These are phyloP conservation scores for Ectobius pallidus DNA, from an alignment of 2,888 invertebrate genomes.

Conservation along the genomic window DNA sequence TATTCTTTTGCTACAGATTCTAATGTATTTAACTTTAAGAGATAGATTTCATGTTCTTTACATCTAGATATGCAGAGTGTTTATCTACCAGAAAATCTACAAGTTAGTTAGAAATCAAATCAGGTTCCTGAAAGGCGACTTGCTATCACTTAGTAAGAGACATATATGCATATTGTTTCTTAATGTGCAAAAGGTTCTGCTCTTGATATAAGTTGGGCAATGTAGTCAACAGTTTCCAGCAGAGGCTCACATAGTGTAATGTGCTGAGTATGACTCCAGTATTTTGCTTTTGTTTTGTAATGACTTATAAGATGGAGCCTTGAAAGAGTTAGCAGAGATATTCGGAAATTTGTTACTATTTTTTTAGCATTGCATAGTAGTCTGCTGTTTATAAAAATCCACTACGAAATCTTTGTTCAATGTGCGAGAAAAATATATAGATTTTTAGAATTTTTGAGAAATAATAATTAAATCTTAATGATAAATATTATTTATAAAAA, in stretches of 20 bases:
- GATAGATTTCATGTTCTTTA: no score
- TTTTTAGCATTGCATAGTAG: slow-evolving; percentile 1
- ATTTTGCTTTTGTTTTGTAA: background rate
- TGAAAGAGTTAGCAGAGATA: slow-evolving; percentile 14
- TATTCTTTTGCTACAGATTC: no score
- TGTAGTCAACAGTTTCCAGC: slow-evolving; percentile 12
- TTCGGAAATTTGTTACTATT: slow-evolving; percentile 9
- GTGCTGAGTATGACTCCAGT: background rate
- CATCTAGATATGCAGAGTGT: no score
- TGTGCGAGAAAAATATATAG: slow-evolving; percentile 9
- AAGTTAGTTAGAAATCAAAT: no score
- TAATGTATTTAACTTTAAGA: no score
- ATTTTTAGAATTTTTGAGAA: slow-evolving; percentile 16
- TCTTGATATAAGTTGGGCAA: no score
- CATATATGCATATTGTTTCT: background rate
- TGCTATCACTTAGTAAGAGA: no score
- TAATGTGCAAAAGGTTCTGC: background rate
- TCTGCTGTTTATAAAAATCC: background rate
- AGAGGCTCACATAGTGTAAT: background rate
- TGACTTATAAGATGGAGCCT: slow-evolving; percentile 16
- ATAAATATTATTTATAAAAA: slow-evolving; percentile 30
- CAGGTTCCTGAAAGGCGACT: no score
- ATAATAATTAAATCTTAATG: background rate
- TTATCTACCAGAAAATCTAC: no score
- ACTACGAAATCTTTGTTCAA: background rate